phyloP scores from a whole-genome alignment of 2,113 vertebrate species.

The Antechinus stuartii region DNA sequence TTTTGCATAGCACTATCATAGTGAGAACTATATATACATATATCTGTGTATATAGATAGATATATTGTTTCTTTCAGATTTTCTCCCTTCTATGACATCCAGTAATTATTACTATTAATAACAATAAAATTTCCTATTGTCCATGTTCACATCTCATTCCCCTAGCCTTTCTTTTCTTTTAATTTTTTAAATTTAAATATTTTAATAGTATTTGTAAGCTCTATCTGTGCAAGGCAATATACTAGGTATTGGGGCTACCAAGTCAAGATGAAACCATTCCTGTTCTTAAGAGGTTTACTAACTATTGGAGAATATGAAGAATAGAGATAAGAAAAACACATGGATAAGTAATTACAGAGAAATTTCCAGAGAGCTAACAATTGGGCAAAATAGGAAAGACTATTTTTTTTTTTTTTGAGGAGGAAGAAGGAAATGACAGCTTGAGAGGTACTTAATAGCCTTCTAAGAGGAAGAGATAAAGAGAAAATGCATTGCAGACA shows the following conservation, averaged over 20 bases:
- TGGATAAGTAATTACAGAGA: not conserved
- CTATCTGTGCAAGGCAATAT: not conserved
- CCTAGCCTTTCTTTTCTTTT: not conserved
- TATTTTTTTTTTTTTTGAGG: too few species aligned
- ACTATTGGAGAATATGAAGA: not conserved
- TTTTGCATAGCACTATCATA: not conserved
- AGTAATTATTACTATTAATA: not conserved
- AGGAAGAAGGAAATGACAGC: not conserved
- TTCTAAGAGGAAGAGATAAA: not conserved
- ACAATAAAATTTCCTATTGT: not conserved
- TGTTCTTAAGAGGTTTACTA: not conserved
- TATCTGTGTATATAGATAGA: not conserved
- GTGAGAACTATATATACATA: not conserved
- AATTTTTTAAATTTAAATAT: not conserved
- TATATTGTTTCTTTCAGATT: not conserved
- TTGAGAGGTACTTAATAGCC: not conserved
- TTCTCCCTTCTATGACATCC: not conserved
- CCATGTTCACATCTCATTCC: not conserved
- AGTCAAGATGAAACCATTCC: not conserved
- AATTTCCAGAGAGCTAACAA: not conserved
- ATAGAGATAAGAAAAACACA: not conserved
- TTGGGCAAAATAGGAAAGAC: not conserved
- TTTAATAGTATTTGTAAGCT: not conserved
- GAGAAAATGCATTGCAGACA: not conserved
- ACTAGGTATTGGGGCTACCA: not conserved